Percentiles rank a stretch among this genome's conserved stretches.
Conservation (phyloP, 2,888 invertebrate genomes). For the Drepana falcataria region DNA sequence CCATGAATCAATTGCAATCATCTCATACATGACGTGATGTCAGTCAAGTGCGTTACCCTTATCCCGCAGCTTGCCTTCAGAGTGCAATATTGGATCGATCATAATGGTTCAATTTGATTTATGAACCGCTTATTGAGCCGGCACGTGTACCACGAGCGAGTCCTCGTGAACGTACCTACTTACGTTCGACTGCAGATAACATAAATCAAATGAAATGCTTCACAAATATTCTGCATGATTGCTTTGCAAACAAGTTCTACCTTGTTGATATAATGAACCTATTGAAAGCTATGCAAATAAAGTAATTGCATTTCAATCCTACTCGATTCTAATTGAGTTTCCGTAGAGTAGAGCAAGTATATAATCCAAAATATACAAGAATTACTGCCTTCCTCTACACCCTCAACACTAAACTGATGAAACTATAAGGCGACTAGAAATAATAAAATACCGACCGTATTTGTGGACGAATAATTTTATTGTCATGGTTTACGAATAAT, state of each 20-base stretch:
- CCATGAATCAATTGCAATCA: conserved; percentile 24
- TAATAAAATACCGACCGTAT: no score
- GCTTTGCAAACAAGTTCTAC: neutral
- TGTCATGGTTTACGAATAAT: no score
- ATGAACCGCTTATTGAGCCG: conserved; percentile 24
- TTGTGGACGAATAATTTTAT: no score
- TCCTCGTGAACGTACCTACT: conserved; percentile 20
- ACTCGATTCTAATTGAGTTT: no score
- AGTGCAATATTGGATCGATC: conserved; percentile 4
- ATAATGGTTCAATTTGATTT: conserved; percentile 33
- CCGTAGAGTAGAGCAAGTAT: no score
- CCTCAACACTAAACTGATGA: no score
- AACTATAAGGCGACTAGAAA: no score
- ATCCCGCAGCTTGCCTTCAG: conserved; percentile 7
- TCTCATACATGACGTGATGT: conserved; percentile 25
- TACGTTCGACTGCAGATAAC: conserved; percentile 14
- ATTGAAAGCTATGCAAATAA: no score
- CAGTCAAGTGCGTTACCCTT: conserved; percentile 22
- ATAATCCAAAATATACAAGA: no score
- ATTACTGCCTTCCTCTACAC: no score
- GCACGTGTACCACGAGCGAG: conserved; percentile 30
- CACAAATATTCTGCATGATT: neutral
- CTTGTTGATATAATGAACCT: no score
- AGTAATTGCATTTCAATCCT: no score
- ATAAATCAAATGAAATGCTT: conserved; percentile 13